Evolutionary conservation across 2,888 invertebrate species (phyloP).

Genomic region (Lordiphosa andalusiaca): DNA sequence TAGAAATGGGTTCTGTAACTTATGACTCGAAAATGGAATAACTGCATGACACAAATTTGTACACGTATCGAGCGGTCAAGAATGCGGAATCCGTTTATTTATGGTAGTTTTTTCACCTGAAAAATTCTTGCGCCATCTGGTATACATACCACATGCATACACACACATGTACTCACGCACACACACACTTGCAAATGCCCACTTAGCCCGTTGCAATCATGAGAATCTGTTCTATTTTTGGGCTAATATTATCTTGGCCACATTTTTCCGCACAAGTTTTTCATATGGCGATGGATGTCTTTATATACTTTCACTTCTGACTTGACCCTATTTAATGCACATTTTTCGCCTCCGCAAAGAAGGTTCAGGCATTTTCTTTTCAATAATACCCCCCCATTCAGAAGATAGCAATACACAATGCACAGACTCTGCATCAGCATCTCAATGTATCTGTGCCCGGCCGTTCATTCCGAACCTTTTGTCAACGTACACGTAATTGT

Average conservation of each 20-base stretch:
- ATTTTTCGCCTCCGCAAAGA: too few relatives aligned
- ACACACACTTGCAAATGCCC: conserved; percentile 13
- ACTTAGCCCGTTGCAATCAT: conserved; percentile 23
- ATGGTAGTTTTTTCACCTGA: conserved; percentile 26
- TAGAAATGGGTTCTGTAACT: too few relatives aligned
- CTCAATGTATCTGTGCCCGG: too few relatives aligned
- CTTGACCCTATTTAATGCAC: neutral
- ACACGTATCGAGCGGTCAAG: neutral
- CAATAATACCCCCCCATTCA: too few relatives aligned
- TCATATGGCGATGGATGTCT: neutral
- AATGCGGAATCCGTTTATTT: conserved; percentile 14
- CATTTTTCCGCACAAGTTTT: neutral
- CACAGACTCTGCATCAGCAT: too few relatives aligned
- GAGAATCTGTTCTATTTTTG: conserved; percentile 37
- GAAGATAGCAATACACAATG: too few relatives aligned
- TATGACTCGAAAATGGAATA: too few relatives aligned
- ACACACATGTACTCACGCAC: neutral
- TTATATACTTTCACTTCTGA: neutral
- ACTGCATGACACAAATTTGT: neutral
- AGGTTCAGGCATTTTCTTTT: too few relatives aligned
- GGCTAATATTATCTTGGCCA: conserved; percentile 5
- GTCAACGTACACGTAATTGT: too few relatives aligned
- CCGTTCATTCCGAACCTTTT: too few relatives aligned
- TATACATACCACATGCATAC: conserved; percentile 9
- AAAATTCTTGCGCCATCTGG: conserved; percentile 7